Evolutionary conservation across 2,888 invertebrate species (phyloP).

Genomic region (Lycophotia porphyrea): DNA sequence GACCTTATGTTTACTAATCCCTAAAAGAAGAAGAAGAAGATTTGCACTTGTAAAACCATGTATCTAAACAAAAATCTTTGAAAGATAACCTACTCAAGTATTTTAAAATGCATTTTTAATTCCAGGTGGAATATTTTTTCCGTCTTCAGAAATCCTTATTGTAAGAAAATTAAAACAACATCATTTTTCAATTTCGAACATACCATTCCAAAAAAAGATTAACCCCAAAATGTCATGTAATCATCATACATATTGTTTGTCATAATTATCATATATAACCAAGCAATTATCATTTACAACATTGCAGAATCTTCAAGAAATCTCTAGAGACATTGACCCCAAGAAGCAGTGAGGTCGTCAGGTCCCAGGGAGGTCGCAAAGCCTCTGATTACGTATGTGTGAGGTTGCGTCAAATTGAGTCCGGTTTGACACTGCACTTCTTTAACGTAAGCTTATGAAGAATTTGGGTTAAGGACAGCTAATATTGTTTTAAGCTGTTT

Average conservation of each 20-base stretch:
- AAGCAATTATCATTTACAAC: slow-evolving; percentile 33
- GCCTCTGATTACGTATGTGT: slow-evolving; percentile 31
- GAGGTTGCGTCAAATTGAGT: slow-evolving; percentile 43
- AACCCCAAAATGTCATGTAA: background rate
- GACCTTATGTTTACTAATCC: too few species aligned
- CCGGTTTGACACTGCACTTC: slow-evolving; percentile 61
- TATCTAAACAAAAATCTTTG: too few species aligned
- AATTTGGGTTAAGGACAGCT: slow-evolving; percentile 44
- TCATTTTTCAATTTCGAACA: background rate
- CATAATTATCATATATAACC: background rate
- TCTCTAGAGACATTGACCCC: slow-evolving; percentile 49
- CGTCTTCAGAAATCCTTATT: too few species aligned
- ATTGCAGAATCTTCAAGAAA: slow-evolving; percentile 29
- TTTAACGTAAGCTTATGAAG: slow-evolving; percentile 40
- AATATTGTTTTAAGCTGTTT: slow-evolving; percentile 40
- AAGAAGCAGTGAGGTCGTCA: slow-evolving; percentile 51
- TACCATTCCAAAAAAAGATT: slow-evolving; percentile 14
- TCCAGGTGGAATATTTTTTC: too few species aligned
- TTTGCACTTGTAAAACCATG: too few species aligned
- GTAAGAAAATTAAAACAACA: too few species aligned
- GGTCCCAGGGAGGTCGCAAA: slow-evolving; percentile 47
- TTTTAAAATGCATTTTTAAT: too few species aligned
- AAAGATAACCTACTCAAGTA: too few species aligned
- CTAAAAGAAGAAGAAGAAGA: too few species aligned
- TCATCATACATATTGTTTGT: too few species aligned